Evolutionary conservation across 2,113 vertebrate genomes (phyloP).

Genomic region (Platichthys flesus): DNA sequence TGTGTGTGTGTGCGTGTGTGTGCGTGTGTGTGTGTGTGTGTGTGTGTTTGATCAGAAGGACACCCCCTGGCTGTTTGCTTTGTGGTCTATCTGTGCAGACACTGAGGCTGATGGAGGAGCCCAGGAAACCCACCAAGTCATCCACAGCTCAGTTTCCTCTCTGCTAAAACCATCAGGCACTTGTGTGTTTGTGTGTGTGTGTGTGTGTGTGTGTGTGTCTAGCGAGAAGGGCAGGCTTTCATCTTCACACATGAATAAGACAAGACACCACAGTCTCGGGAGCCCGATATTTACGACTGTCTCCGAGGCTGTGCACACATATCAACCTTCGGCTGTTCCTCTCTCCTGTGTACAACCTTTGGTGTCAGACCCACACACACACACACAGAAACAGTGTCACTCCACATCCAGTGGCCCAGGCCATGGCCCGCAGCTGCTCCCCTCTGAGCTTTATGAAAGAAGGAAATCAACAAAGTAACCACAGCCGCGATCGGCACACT

Average conservation of each 20-base stretch:
- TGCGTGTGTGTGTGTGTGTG: constrained; percentile 3
- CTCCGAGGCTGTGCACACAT: constrained; percentile 49
- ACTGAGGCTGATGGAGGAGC: constrained; percentile 38
- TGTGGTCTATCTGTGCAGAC: constrained; percentile 61
- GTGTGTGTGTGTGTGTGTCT: constrained; percentile 9
- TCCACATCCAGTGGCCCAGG: constrained; percentile 46
- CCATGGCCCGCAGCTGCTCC: constrained; percentile 41
- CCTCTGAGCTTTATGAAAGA: constrained; percentile 64
- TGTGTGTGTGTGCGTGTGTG: not conserved
- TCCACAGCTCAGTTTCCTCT: constrained; percentile 38
- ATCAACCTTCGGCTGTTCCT: constrained; percentile 39
- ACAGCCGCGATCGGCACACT: constrained; percentile 65
- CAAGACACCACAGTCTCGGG: constrained; percentile 63
- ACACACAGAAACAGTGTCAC: constrained; percentile 36
- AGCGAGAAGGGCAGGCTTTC: constrained; percentile 53
- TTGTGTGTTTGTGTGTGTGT: constrained; percentile 14
- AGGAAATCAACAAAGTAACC: constrained; percentile 78
- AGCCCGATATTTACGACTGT: constrained; percentile 73
- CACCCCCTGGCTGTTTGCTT: constrained; percentile 53
- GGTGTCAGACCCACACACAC: constrained; percentile 40
- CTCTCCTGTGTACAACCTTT: constrained; percentile 34
- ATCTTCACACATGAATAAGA: constrained; percentile 73
- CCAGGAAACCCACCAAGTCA: constrained; percentile 53
- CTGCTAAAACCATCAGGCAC: constrained; percentile 59
- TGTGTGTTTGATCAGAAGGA: constrained; percentile 36